Percentiles rank a stretch among this genome's conserved stretches.
Conservation (phyloP, 2,888 invertebrate genomes). For the Schizotus pectinicornis region DNA sequence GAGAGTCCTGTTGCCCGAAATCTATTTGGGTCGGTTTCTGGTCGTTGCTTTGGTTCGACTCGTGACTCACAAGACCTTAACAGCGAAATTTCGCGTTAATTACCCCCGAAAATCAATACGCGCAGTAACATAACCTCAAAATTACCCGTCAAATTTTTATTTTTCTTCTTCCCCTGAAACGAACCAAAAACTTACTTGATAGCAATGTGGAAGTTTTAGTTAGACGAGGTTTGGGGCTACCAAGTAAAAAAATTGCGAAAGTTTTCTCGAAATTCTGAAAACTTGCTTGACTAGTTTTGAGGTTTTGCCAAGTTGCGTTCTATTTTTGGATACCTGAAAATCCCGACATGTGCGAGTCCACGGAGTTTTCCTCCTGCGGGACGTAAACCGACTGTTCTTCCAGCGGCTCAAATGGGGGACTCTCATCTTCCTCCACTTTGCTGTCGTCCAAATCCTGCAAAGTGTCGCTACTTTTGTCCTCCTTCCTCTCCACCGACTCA, state of each 20-base stretch:
- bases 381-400: conserved; percentile 53
- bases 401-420: conserved; percentile 71
- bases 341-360: conserved; percentile 66
- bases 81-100: conserved; percentile 6
- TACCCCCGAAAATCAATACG: background rate
- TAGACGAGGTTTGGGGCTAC: too few relatives aligned
- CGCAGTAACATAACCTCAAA: background rate
- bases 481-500: conserved; percentile 59
- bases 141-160: background rate
- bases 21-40: conserved; percentile 46
- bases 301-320: background rate
- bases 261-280: too few relatives aligned
- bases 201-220: conserved; percentile 1
- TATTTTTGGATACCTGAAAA: conserved; percentile 55
- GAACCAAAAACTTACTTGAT: background rate
- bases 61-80: conserved; percentile 61
- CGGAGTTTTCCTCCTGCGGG: conserved; percentile 62
- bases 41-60: conserved; percentile 54
- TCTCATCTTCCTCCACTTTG: conserved; percentile 68
- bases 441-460: conserved; percentile 56
- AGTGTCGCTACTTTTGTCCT: conserved; percentile 36
- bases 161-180: too few relatives aligned
- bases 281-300: background rate
- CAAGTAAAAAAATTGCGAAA: too few relatives aligned
- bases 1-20: conserved; percentile 65